Base-by-base conservation (phyloP, 2,113 vertebrate species). In the Limanda limanda region DNA sequence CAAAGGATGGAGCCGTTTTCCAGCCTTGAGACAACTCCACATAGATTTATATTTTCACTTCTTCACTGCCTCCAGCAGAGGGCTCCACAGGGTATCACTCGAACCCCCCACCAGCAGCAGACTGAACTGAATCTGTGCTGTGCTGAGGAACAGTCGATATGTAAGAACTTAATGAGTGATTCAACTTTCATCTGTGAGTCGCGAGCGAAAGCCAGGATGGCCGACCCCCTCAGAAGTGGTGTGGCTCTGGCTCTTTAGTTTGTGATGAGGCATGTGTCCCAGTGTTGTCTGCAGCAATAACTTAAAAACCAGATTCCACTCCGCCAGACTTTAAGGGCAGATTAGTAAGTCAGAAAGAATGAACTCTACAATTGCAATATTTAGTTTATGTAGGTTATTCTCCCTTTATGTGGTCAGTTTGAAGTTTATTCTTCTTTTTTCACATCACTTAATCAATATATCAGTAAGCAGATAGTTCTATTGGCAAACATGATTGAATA, bases 111-210 rank as follows among this genome's bases (percentile, higher is more conserved):
- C 51, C 65, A 14, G 54, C 68, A 68, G 60, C 58, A 74, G 1
- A n/a, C 23, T 58, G 40, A 18, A 55, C 42, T 31, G 7, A 13
- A n/a, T 55, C 51, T 60, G 52, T 35, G 52, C 79, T 58, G 83
- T 55, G 25, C 72, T 24, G 23, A 66, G 45, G 57, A 65, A 71
- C 73, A 75, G 84, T 79, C 78, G 14, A 24, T 47, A 68, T 27
- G 47, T 67, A 87, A 58, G 31, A 73, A 86, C 62, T 75, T 89
- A 88, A 91, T 87, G 91, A 91, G 79, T 91, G 89, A 92, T 78
- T 88, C 68, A 62, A 71, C 71, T 71, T 68, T 89, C 86, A 76
- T 86, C 81, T 87, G 81, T 80, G 81, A 88, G 79, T 88, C 77
- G 57, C 81, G 74, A 89, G 85, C 45, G 57, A 88, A 86, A 78